phyloP scores from a whole-genome alignment of 2,113 vertebrate species.

The Mixornis gularis region DNA sequence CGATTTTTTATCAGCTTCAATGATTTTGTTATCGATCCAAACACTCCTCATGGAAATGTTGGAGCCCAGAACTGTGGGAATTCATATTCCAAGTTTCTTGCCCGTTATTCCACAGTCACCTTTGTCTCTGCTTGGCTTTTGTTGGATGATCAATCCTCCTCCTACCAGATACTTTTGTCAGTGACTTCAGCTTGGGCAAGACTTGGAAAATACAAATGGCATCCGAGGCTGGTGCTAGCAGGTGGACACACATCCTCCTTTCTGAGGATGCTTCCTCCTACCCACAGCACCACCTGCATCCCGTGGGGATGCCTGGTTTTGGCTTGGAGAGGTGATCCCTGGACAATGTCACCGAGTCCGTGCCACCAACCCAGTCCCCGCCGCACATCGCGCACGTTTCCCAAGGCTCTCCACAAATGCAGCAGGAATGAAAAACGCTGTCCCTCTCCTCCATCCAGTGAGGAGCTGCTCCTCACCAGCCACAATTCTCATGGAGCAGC shows the following conservation, averaged over 20 bases:
- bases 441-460: fast-evolving
- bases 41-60: not conserved
- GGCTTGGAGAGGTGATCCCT: not conserved
- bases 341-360: fast-evolving
- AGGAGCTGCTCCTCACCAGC: not conserved
- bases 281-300: not conserved
- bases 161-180: not conserved
- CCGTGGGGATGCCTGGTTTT: fast-evolving
- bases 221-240: fast-evolving
- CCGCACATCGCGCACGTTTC: fast-evolving
- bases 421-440: fast-evolving
- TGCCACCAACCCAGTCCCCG: fast-evolving
- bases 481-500: constrained; percentile 14
- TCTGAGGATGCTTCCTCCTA: not conserved
- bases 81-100: not conserved
- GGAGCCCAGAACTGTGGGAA: not conserved
- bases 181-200: not conserved
- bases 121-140: not conserved
- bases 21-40: not conserved
- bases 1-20: not conserved
- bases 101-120: not conserved
- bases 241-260: not conserved
- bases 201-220: not conserved
- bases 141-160: not conserved
- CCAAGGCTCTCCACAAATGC: fast-evolving